Evolutionary conservation across 2,797 vertebrate genomes (phyloP), one percentile per base, ranked within the genome.

Genomic region (Sarcophilus harrisii): DNA sequence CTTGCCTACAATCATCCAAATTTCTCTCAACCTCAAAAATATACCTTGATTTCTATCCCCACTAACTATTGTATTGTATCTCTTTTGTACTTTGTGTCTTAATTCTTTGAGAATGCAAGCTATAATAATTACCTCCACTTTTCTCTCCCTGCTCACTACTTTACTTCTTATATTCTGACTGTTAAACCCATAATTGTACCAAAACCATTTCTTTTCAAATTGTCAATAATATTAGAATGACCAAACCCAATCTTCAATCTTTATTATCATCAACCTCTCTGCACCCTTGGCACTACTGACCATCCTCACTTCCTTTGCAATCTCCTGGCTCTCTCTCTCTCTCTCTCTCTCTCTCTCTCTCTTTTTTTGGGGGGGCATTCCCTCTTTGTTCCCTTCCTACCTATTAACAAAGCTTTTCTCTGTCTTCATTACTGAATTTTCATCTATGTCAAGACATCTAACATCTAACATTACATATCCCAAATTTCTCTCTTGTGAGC

Each of bases 161-260:
- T 62, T 32, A 32, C 12, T 1, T 30, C 30, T 62, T 62, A 62
- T 62, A 5, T 14, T 62, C 30, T 62, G 30, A 32, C 0, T 18
- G 14, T 14, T 8, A 73, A n/a, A 16, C 32, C n/a, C 32, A n/a
- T 73, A 1, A 73, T 73, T 73, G 14, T 16, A 73, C 62, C 62
- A 18, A 73, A 73, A 73, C 32, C 18, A 16, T 6, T 73, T n/a
- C 32, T 16, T n/a, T 73, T 73, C 32, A 73, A 73, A 8, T 73
- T n/a, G 4, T 1, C 62, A 66, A 6, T 66, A 32, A 16, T 66
- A 13, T 66, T 66, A 16, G 13, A n/a, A 66, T 16, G 32, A 4
- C 4, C 4, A 13, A 66, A n/a, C 4, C 32, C 32, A 66, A n/a
- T n/a, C 3, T 0, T n/a, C 14, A 66, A 5, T n/a, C 14, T 0